Base-by-base conservation (phyloP, 2,888 invertebrate genomes). In the Lasioglossum oenotherae region DNA sequence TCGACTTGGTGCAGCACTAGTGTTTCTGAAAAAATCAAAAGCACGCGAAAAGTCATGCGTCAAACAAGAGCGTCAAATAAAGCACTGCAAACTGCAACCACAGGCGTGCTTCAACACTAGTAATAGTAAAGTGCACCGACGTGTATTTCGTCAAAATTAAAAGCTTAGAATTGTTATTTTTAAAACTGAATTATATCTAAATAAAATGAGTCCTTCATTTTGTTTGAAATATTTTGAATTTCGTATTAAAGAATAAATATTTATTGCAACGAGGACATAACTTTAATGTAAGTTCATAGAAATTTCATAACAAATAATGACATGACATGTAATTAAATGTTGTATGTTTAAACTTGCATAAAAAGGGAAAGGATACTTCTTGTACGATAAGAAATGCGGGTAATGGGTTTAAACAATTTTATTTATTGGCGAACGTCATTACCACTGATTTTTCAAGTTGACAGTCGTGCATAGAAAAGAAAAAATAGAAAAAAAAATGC, bases 351-450 rank as follows among this genome's bases (percentile, higher is more conserved):
- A 31, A 31, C 31, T 31, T 64, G 19, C 64, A 4, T 31, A n/a
- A 16, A 69, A 69, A 38, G 38, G 38, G 23, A 23, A 23, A 10
- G 10, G 23, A 35, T 69, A 38, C 23, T 23, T 19, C 8, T 23
- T 14, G 16, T 27, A 31, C 16, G 31, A 31, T 77, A 41, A 77
- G 31, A 57, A 84, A 46, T 46, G 10, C 44, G 57, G 44, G 16
- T 2, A 38, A 8, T 80, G 80, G 75, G 81, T 86, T 86, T 84
- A 84, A 86, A 80, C 86, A 75, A 73, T 77, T 88, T 92, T 91
- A 88, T 93, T 93, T 92, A 93, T 93, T 92, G 91, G 90, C 89
- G 91, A 93, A 92, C 87, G 91, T 91, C 89, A 89, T 90, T 90
- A 91, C 87, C 90, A 89, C 85, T 89, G 89, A 89, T 91, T 87